A percentile compares a stretch with the other conserved stretches of the same genome.
Conservation (phyloP, 2,888 invertebrate genomes). For the Cheilosia vernalis region DNA sequence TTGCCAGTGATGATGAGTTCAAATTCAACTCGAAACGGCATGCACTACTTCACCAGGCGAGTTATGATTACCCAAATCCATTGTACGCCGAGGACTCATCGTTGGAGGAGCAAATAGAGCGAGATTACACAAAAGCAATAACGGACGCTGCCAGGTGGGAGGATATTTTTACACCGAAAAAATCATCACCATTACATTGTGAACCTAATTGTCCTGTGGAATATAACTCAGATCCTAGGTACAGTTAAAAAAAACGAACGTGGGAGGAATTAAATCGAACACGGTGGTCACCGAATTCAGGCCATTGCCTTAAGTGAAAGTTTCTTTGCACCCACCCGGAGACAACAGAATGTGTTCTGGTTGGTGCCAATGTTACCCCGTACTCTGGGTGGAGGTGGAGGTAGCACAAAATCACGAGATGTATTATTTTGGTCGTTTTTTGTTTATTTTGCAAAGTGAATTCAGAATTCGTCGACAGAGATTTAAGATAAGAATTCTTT, state of each 20-base stretch:
- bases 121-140: background rate
- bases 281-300: background rate
- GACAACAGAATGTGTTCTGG: slow-evolving; percentile 15
- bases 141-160: background rate
- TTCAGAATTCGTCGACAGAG: background rate
- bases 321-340: slow-evolving; percentile 4
- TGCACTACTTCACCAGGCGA: background rate
- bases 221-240: background rate
- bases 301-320: slow-evolving; percentile 43
- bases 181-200: background rate
- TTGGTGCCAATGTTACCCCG: background rate
- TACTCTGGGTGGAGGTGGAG: background rate
- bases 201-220: background rate
- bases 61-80: background rate
- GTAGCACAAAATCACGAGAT: background rate
- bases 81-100: background rate
- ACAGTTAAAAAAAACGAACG: background rate
- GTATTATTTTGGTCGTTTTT: background rate
- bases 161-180: background rate
- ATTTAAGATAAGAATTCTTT: background rate
- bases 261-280: slow-evolving; percentile 3
- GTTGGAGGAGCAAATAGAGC: slow-evolving; percentile 14
- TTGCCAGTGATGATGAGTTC: slow-evolving; percentile 18
- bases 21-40: slow-evolving; percentile 16
- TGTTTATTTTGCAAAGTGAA: background rate